Conservation (phyloP, 2,797 vertebrate genomes). For the Geotrypetes seraphini region DNA sequence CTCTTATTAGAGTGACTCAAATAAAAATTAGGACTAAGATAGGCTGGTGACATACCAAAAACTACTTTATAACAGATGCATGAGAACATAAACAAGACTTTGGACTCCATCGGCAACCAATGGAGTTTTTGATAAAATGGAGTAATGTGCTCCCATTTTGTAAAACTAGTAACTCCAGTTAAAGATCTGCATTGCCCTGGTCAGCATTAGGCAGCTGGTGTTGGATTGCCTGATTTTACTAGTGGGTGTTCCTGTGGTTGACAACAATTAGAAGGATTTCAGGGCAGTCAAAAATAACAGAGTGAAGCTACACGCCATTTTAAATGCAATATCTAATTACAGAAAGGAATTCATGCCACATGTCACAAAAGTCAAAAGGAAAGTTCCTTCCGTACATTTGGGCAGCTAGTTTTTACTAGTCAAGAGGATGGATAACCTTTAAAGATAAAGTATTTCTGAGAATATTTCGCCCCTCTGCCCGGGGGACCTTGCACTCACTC, state of each 20-base stretch:
- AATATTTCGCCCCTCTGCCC: too few relatives aligned
- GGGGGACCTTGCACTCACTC: conserved; percentile 5
- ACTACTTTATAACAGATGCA: too few relatives aligned
- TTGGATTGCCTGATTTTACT: conserved; percentile 19
- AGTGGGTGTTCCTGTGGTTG: conserved; percentile 36
- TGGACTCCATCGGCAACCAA: too few relatives aligned
- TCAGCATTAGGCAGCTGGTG: conserved; percentile 31
- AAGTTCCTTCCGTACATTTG: conserved; percentile 1
- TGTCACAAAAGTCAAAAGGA: conserved; percentile 4
- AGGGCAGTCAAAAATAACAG: too few relatives aligned
- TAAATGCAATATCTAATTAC: conserved; percentile 15
- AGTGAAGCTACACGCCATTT: conserved; percentile 27
- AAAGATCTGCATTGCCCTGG: conserved; percentile 27
- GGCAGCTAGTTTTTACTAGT: too few relatives aligned
- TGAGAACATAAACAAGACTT: too few relatives aligned
- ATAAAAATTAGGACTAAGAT: too few relatives aligned
- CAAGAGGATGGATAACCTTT: conserved; percentile 9
- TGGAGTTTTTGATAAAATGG: too few relatives aligned
- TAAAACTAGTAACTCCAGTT: conserved; percentile 38
- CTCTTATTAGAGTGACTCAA: too few relatives aligned
- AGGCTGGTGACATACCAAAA: too few relatives aligned
- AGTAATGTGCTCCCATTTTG: too few relatives aligned
- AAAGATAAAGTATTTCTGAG: conserved; percentile 17
- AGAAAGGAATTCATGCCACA: background rate
- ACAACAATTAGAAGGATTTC: too few relatives aligned